A percentile compares a stretch with the other conserved stretches of the same genome.
These are phyloP conservation scores for Caenorhabditis parvicauda DNA, from an alignment of 2,888 invertebrate species.

Conservation along the genomic window DNA sequence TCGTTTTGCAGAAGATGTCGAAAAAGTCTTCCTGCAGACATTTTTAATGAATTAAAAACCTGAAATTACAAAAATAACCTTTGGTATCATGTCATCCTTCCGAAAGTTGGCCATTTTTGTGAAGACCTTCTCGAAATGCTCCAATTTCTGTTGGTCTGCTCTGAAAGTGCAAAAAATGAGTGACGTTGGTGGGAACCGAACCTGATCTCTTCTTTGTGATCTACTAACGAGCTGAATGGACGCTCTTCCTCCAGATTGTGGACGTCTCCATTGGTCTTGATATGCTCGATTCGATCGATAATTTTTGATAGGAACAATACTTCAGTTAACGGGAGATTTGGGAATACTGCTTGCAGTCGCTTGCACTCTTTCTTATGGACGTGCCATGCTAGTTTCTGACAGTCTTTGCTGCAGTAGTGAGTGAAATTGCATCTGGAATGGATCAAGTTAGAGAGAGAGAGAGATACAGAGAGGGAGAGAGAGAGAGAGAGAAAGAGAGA, in stretches of 20 bases:
- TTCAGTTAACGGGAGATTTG: constrained; percentile 60
- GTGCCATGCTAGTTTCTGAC: constrained; percentile 54
- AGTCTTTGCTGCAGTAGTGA: constrained; percentile 55
- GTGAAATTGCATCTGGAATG: constrained; percentile 30
- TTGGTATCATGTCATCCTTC: constrained; percentile 42
- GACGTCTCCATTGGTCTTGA: constrained; percentile 54
- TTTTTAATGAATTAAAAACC: background rate
- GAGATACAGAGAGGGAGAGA: too few relatives aligned
- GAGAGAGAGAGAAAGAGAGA: background rate
- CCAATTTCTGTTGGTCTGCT: constrained; percentile 47
- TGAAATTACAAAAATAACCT: constrained; percentile 3
- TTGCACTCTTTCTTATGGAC: constrained; percentile 54
- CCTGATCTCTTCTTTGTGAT: constrained; percentile 50
- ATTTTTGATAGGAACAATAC: constrained; percentile 57
- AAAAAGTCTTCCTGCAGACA: constrained; percentile 47
- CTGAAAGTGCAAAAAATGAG: constrained; percentile 8
- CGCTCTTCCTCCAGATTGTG: constrained; percentile 51
- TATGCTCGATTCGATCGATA: constrained; percentile 50
- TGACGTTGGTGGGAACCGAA: background rate
- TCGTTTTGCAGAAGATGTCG: constrained; percentile 53
- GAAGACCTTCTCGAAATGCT: constrained; percentile 55
- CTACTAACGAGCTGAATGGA: constrained; percentile 39
- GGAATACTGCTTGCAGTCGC: constrained; percentile 55
- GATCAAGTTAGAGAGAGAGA: too few relatives aligned
- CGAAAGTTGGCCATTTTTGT: constrained; percentile 49